Percentiles rank a stretch among this genome's conserved stretches.
These are phyloP conservation scores for Torymus auratus DNA, from an alignment of 2,888 invertebrate species.

Conservation along the genomic window DNA sequence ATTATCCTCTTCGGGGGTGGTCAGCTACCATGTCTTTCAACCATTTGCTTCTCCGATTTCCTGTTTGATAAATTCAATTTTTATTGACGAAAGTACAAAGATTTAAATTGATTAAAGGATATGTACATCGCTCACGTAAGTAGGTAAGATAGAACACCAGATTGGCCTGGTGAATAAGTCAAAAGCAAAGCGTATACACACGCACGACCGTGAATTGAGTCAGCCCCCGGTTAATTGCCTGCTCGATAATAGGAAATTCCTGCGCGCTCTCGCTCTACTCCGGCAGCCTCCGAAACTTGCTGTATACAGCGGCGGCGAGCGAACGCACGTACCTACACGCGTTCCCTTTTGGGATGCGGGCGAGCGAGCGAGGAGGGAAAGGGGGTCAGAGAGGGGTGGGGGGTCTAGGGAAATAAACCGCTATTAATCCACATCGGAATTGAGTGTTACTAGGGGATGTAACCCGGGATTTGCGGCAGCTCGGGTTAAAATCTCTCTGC, in stretches of 20 bases:
- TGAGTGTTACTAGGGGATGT: slow-evolving; percentile 76
- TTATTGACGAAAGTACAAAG: no score
- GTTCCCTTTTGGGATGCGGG: slow-evolving; percentile 62
- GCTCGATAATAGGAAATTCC: slow-evolving; percentile 68
- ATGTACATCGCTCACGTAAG: no score
- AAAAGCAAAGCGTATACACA: slow-evolving; percentile 8
- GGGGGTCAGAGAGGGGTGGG: slow-evolving; percentile 14
- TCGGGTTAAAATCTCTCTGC: slow-evolving; percentile 73
- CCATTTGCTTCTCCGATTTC: no score
- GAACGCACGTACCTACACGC: slow-evolving; percentile 36
- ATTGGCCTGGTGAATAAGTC: no score
- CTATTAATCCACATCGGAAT: slow-evolving; percentile 77
- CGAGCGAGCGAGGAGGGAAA: slow-evolving; percentile 59
- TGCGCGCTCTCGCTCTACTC: slow-evolving; percentile 45
- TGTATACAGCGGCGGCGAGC: not conserved
- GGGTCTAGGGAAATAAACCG: slow-evolving; percentile 71
- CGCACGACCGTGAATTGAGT: slow-evolving; percentile 34
- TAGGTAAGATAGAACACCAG: no score
- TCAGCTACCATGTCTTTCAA: no score
- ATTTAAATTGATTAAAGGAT: no score
- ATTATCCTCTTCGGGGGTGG: not conserved
- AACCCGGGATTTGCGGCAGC: slow-evolving; percentile 73
- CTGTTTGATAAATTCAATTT: no score
- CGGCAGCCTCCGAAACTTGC: slow-evolving; percentile 44
- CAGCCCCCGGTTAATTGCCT: slow-evolving; percentile 65